These are phyloP conservation scores for Pachyseris speciosa DNA, from an alignment of 64 coral and sea anemone genomes.

Conservation along the genomic window DNA sequence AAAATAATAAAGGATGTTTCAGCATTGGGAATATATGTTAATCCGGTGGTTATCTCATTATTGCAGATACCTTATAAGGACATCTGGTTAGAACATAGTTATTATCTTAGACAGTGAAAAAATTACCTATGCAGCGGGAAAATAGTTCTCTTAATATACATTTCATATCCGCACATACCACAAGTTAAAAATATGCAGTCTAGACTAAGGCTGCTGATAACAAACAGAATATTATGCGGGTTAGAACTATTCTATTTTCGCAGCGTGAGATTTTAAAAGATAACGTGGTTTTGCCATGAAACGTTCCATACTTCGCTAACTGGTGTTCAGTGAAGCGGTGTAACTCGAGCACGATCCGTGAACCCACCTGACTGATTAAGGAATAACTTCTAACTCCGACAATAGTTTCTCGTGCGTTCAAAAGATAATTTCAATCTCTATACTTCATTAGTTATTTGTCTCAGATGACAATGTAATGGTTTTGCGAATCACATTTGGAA, in stretches of 20 bases:
- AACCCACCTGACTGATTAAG: too few species aligned
- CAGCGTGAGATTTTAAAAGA: background rate
- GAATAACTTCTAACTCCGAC: too few species aligned
- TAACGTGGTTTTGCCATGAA: background rate
- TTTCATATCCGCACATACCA: background rate
- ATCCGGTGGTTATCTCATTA: background rate
- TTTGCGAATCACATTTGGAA: too few species aligned
- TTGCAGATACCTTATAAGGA: background rate
- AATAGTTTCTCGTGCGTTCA: too few species aligned
- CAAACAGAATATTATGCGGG: background rate
- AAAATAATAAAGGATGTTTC: background rate
- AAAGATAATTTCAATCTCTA: too few species aligned
- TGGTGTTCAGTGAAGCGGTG: too few species aligned
- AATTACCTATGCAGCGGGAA: background rate
- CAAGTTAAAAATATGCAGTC: background rate
- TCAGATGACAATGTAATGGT: too few species aligned
- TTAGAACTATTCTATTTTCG: background rate
- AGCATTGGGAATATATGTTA: background rate
- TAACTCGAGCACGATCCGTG: too few species aligned
- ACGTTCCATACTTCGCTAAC: background rate
- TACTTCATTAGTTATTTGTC: too few species aligned
- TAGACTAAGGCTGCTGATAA: background rate
- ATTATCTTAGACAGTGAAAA: background rate
- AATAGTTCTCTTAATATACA: background rate
- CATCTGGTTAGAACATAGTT: conserved; percentile 9